Evolutionary conservation across 2,888 invertebrate genomes (phyloP).

Genomic region (Coleophora deauratella): DNA sequence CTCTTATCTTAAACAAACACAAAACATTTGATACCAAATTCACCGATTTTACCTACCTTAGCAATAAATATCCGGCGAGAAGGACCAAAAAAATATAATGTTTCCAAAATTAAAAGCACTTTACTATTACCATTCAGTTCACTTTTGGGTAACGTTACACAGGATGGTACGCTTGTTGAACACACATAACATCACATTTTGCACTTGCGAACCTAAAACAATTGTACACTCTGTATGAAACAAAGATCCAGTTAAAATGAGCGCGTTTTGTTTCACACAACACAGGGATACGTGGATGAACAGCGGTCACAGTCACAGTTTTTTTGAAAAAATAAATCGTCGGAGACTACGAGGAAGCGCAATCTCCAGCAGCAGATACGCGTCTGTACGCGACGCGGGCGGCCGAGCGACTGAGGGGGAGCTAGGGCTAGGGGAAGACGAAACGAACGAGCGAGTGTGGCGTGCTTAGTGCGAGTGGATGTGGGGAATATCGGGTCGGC

Average conservation of each 20-base stretch:
- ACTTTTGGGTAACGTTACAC: conserved; percentile 62
- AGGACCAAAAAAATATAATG: conserved; percentile 36
- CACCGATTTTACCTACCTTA: conserved; percentile 34
- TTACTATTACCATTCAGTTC: conserved; percentile 62
- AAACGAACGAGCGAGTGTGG: conserved; percentile 43
- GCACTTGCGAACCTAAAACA: conserved; percentile 57
- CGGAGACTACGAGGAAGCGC: conserved; percentile 45
- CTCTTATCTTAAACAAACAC: conserved; percentile 16
- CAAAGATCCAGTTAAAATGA: conserved; percentile 43
- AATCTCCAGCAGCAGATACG: conserved; percentile 19
- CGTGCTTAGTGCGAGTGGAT: conserved; percentile 34
- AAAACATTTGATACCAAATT: conserved; percentile 10
- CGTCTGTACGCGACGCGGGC: conserved; percentile 37
- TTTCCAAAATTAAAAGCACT: conserved; percentile 60
- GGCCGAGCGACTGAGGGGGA: conserved; percentile 52
- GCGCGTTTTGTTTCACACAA: conserved; percentile 13
- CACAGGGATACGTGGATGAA: conserved; percentile 6
- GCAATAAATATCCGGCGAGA: conserved; percentile 31
- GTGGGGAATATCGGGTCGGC: conserved; percentile 27
- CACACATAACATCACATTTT: conserved; percentile 71
- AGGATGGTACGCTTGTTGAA: conserved; percentile 52
- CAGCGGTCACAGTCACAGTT: conserved; percentile 36
- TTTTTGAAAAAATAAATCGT: conserved; percentile 41
- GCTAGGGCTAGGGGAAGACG: conserved; percentile 26
- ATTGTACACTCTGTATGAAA: conserved; percentile 32